Percentiles rank a stretch among this genome's conserved stretches.
Evolutionary conservation across 2,888 invertebrate genomes (phyloP).

Genomic region (Parasteatoda lunata): DNA sequence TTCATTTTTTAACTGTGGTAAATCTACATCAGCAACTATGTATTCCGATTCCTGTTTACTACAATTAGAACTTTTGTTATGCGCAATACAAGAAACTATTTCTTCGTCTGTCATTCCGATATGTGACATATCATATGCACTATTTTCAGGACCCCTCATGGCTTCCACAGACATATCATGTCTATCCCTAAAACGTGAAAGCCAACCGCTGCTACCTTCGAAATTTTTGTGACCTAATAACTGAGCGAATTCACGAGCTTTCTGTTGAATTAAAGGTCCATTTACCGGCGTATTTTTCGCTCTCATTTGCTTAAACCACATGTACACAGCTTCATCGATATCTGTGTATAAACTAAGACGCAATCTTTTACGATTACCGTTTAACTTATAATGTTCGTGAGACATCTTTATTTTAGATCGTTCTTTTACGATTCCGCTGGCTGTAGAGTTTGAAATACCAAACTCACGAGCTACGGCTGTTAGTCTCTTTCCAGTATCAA

Average conservation of each 20-base stretch:
- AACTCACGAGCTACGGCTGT: slow-evolving; percentile 32
- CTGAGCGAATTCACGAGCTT: slow-evolving; percentile 32
- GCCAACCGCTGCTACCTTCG: slow-evolving; percentile 41
- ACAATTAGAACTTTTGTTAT: background rate
- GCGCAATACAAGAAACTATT: slow-evolving; percentile 15
- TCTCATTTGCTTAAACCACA: slow-evolving; percentile 29
- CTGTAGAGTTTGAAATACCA: slow-evolving; percentile 26
- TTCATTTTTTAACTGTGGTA: background rate
- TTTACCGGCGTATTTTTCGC: slow-evolving; percentile 20
- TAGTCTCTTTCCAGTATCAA: slow-evolving; percentile 8
- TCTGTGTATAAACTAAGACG: slow-evolving; percentile 16
- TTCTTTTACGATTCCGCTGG: slow-evolving; percentile 24
- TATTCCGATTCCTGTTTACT: background rate
- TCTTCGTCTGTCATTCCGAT: slow-evolving; percentile 37
- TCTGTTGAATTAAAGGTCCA: slow-evolving; percentile 33
- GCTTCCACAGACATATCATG: slow-evolving; percentile 17
- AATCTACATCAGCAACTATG: background rate
- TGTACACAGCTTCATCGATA: slow-evolving; percentile 27
- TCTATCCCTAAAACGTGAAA: slow-evolving; percentile 26
- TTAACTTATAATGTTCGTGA: slow-evolving; percentile 19
- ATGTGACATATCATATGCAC: background rate
- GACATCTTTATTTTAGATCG: slow-evolving; percentile 15
- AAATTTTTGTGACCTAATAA: slow-evolving; percentile 25
- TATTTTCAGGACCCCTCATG: slow-evolving; percentile 4
- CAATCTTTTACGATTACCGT: slow-evolving; percentile 13